Evolutionary conservation across 2,113 vertebrate species (phyloP), one percentile per base, ranked within the genome.

Genomic region (Gambusia affinis): DNA sequence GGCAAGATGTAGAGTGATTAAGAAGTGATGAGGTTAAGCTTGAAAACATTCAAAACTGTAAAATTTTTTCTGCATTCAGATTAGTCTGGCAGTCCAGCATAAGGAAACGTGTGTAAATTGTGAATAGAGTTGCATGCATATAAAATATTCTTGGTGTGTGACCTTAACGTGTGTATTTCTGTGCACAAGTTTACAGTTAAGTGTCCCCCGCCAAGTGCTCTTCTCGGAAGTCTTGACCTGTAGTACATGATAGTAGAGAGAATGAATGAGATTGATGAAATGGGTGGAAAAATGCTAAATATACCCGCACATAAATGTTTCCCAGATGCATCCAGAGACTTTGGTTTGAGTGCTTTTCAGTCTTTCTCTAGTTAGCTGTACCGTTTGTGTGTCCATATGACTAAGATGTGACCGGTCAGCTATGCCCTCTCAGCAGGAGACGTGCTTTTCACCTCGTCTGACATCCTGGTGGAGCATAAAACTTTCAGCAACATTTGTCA

Each of bases 401-500:
- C 61, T 64, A n/a, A 65, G 35, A 60, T 27, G 51, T 31, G n/a
- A 42, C 17, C 1, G n/a, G 64, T 75, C 76, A 82, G 17, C 72
- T 80, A 35, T 84, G 80, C 72, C 65, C 72, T 78, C 14, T 2
- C 24, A 17, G 47, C 1, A 1, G 72, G 78, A 62, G 70, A 67
- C 54, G 67, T 71, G 73, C 11, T 33, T 90, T 75, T 76, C 79
- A 88, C 60, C 35, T 80, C 10, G 4, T 69, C 67, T 63, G 66
- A 68, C 61, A n/a, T 17, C 67, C 66, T 88, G 74, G 64, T 64
- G 80, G 76, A 67, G 68, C 64, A 0, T 4, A 65, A 73, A 67
- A 71, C 10, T 73, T 80, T 77, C 64, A 64, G 77, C 69, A 75
- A 74, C 67, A 76, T 80, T 72, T 80, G 72, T 85, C 57, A 29